phyloP scores from a whole-genome alignment of 1,140 invertebrate genomes.

The Oncopeltus fasciatus region DNA sequence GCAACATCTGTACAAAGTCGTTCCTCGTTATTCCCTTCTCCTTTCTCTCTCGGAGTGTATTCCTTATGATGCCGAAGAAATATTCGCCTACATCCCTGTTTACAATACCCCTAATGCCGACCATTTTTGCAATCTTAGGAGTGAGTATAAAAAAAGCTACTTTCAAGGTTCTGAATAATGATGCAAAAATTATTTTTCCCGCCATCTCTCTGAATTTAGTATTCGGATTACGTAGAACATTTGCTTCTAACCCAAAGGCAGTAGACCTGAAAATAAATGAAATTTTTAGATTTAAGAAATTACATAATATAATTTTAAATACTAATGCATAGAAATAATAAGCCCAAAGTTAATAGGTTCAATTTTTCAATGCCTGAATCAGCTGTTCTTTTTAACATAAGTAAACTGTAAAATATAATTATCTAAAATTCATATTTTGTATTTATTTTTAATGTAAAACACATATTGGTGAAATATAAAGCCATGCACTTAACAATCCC shows the following conservation, averaged over 20 bases:
- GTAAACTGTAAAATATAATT: too few species aligned
- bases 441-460: too few species aligned
- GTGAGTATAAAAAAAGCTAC: background rate
- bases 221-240: slow-evolving; percentile 35
- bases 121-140: slow-evolving; percentile 16
- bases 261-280: too few species aligned
- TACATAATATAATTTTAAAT: too few species aligned
- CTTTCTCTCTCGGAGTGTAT: slow-evolving; percentile 22
- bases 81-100: slow-evolving; percentile 14
- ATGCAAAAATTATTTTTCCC: slow-evolving; percentile 28
- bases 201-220: slow-evolving; percentile 30
- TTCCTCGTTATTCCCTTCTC: slow-evolving; percentile 16
- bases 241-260: slow-evolving; percentile 41
- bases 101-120: background rate
- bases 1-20: slow-evolving; percentile 26
- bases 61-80: slow-evolving; percentile 19
- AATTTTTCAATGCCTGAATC: too few species aligned
- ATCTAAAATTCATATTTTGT: too few species aligned
- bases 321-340: too few species aligned
- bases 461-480: too few species aligned
- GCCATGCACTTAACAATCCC: too few species aligned
- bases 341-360: too few species aligned
- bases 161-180: background rate
- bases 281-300: too few species aligned
- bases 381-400: too few species aligned